Conservation (phyloP, 2,888 invertebrate genomes). For the Agrenia bidenticulata region DNA sequence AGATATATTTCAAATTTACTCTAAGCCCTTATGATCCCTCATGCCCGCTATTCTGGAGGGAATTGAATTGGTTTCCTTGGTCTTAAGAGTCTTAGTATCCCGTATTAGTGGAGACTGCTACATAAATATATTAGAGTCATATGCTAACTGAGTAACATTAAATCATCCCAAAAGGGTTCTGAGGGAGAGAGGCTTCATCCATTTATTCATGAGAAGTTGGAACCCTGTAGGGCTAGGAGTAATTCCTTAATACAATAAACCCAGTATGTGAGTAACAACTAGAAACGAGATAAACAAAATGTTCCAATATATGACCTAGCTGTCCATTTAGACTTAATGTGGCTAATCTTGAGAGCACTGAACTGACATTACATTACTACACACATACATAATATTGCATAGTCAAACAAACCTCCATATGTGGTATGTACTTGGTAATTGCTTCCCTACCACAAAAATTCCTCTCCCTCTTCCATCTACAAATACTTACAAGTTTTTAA, state of each 20-base stretch:
- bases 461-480: neutral
- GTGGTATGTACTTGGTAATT: slow-evolving; percentile 17
- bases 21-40: too few species aligned
- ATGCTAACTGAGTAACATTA: neutral
- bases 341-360: slow-evolving; percentile 2
- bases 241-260: slow-evolving; percentile 45
- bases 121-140: too few species aligned
- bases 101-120: too few species aligned
- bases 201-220: slow-evolving; percentile 36
- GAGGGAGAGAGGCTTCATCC: slow-evolving; percentile 18
- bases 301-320: slow-evolving; percentile 12
- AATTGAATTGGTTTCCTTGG: slow-evolving; percentile 5
- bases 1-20: neutral
- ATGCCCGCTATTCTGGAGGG: neutral
- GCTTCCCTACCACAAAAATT: slow-evolving; percentile 26
- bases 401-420: slow-evolving; percentile 5
- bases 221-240: slow-evolving; percentile 36
- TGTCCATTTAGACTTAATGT: slow-evolving; percentile 16
- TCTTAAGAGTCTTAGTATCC: too few species aligned
- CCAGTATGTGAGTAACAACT: slow-evolving; percentile 27
- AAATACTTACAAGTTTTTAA: neutral
- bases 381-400: neutral
- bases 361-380: neutral
- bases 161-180: neutral
- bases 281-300: slow-evolving; percentile 6